Conservation (phyloP, 2,797 vertebrate genomes). For the Esox masquinongy region DNA sequence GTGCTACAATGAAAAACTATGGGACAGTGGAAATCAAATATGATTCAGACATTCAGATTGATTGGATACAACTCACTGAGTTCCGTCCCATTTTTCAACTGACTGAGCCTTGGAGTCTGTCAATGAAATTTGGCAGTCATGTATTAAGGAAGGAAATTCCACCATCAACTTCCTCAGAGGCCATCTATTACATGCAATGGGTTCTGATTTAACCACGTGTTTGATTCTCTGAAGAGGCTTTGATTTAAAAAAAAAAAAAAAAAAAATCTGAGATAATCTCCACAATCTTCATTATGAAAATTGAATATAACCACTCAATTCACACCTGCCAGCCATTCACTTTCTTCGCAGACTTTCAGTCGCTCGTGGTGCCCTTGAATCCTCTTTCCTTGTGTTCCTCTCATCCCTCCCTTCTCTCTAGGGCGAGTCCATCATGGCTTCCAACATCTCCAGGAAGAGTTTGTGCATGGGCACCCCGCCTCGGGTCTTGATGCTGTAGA, state of each 20-base stretch:
- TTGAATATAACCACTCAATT: constrained; percentile 52
- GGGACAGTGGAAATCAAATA: constrained; percentile 34
- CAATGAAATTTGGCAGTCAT: constrained; percentile 53
- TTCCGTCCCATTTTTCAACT: constrained; percentile 19
- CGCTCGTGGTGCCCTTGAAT: background rate
- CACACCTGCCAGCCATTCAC: constrained; percentile 40
- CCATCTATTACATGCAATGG: constrained; percentile 23
- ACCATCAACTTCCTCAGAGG: constrained; percentile 30
- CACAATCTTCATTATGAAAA: constrained; percentile 37
- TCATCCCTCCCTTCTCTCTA: constrained; percentile 54
- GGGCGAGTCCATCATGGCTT: constrained; percentile 95
- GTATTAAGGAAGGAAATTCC: constrained; percentile 30
- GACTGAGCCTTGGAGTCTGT: constrained; percentile 40
- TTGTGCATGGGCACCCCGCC: constrained; percentile 95
- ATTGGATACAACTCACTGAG: constrained; percentile 16
- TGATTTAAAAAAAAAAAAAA: constrained; percentile 25
- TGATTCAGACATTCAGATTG: constrained; percentile 43
- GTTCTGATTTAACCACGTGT: constrained; percentile 27
- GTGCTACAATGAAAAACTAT: constrained; percentile 44
- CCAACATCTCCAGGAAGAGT: constrained; percentile 94
- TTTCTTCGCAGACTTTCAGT: constrained; percentile 27
- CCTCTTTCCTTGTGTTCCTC: constrained; percentile 29
- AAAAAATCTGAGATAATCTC: constrained; percentile 24
- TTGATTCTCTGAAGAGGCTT: constrained; percentile 46
- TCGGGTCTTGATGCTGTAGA: constrained; percentile 91